Evolutionary conservation across 2,888 invertebrate genomes (phyloP), one percentile per base, ranked within the genome.

Genomic region (Drosophila mimica): DNA sequence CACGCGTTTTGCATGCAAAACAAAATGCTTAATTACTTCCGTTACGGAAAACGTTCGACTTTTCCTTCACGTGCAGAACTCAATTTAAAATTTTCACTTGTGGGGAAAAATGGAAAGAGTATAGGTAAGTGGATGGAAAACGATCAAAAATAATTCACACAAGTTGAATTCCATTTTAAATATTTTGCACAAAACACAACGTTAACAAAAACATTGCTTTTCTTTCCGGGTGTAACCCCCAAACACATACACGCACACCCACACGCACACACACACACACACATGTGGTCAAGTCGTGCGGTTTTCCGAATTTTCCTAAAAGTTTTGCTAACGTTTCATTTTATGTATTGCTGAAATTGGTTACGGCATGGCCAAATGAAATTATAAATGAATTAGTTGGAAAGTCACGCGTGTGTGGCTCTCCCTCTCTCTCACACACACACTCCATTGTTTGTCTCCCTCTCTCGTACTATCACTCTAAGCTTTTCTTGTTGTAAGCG

Each of bases 1-100:
- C 74, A 69, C 64, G 52, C 54, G 53, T 48, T 68, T 76, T 48
- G 51, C 56, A 72, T 60, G 65, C 68, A 36, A 57, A 70, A 69
- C 65, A 76, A 79, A 82, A 82, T 83, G 79, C 78, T 82, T 86
- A 86, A 88, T 86, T 86, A 81, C 76, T 86, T 88, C 89, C 85
- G 81, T 58, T 43, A 65, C 56, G 51, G 38, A 59, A 46, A 46
- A 46, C 28, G 46, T 15, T 46, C 28, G 59, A 60, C 43, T 58
- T 70, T 65, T 66, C 71, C 58, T 75, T 79, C 83, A 74, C 66
- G 77, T 60, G 30, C 58, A 54, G 28, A 79, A 70, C 81, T 73
- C 63, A 73, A 81, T 83, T 82, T 65, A 46, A 36, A 51, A 49
- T 57, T n/a, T 56, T 38, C 38, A 40, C 11, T 52, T 65, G 38